Percentiles rank a stretch among this genome's conserved stretches.
phyloP scores from a whole-genome alignment of 2,797 vertebrate species.

The Capromys pilorides region DNA sequence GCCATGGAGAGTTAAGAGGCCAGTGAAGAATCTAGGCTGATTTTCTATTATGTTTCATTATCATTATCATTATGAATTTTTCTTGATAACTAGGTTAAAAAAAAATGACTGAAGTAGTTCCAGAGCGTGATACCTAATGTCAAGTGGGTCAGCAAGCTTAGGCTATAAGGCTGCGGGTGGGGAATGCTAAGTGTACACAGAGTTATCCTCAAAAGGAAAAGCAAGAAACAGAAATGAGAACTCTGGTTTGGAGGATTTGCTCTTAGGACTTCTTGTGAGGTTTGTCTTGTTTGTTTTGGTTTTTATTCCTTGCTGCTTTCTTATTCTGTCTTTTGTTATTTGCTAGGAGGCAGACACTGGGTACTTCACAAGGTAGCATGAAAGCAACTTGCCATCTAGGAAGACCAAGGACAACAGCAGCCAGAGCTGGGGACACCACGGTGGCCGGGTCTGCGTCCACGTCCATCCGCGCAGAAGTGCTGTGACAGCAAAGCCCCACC shows the following conservation, averaged over 20 bases:
- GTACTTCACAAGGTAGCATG: neutral
- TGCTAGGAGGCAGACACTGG: neutral
- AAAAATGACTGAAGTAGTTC: neutral
- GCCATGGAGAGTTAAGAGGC: neutral
- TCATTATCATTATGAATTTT: neutral
- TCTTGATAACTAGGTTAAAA: neutral
- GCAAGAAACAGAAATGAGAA: neutral
- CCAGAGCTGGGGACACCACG: neutral
- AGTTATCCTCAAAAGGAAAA: neutral
- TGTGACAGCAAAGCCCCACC: neutral
- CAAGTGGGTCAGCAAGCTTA: neutral
- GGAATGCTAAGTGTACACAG: slow-evolving; percentile 13
- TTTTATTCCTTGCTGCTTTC: neutral
- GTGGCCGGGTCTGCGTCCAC: too few relatives aligned
- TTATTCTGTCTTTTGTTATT: neutral
- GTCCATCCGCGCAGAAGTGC: neutral
- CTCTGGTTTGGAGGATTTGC: neutral
- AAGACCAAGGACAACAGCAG: neutral
- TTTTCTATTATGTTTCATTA: slow-evolving; percentile 16
- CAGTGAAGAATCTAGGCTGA: neutral
- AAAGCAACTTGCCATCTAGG: neutral
- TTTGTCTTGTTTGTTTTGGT: neutral
- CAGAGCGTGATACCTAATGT: neutral
- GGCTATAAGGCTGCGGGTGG: neutral
- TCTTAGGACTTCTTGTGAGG: neutral